Conservation (phyloP, 2,113 vertebrate species). For the Eptesicus fuscus region DNA sequence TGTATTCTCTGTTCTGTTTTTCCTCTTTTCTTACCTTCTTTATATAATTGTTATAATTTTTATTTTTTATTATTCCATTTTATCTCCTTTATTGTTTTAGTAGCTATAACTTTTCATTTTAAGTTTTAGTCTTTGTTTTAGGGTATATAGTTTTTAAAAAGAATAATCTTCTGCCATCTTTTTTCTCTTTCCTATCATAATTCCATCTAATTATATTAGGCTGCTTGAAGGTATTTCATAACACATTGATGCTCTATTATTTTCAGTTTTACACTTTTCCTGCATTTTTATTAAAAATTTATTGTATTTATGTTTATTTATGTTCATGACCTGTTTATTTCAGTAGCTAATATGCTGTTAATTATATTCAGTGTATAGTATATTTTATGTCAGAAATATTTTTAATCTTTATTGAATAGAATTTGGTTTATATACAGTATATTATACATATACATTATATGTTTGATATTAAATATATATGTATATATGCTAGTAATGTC, state of each 20-base stretch:
- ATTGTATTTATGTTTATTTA: not conserved
- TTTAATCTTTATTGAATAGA: not conserved
- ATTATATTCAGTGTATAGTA: not conserved
- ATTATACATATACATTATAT: not conserved
- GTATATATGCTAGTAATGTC: not conserved
- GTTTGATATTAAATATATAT: not conserved
- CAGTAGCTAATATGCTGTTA: not conserved
- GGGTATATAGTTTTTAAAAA: not conserved
- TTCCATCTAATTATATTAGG: not conserved
- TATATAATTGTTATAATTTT: not conserved
- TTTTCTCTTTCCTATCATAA: not conserved
- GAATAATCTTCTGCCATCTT: not conserved
- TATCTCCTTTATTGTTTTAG: not conserved
- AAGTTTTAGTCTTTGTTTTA: not conserved
- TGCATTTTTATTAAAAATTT: not conserved
- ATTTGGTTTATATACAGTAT: not conserved
- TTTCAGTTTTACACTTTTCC: not conserved
- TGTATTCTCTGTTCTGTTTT: not conserved
- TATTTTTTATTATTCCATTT: not conserved
- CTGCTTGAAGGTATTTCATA: not conserved
- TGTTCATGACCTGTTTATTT: not conserved
- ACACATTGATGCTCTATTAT: not conserved
- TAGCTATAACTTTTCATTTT: not conserved
- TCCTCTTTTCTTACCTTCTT: not conserved
- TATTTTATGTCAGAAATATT: not conserved